Percentiles rank a stretch among this genome's conserved stretches.
Conservation (phyloP, 1,140 invertebrate genomes). For the Ylistrum balloti region DNA sequence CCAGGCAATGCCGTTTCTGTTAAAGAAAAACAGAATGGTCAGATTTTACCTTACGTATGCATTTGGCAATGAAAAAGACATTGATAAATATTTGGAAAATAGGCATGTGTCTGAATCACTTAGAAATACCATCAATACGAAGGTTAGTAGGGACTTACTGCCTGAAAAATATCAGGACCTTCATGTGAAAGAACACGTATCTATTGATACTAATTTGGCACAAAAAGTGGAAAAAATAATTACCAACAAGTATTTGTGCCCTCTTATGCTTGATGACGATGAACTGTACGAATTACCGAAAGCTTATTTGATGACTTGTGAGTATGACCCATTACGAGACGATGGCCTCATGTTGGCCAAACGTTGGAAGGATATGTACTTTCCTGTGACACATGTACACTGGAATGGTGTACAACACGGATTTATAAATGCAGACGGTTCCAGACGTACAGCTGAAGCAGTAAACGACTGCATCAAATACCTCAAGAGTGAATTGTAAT, state of each 20-base stretch:
- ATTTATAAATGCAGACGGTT: not conserved
- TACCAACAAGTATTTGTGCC: slow-evolving; percentile 45
- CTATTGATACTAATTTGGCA: not conserved
- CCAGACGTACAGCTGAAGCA: not conserved
- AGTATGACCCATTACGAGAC: slow-evolving; percentile 54
- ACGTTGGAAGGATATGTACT: slow-evolving; percentile 33
- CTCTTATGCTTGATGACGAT: slow-evolving; percentile 52
- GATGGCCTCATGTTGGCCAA: slow-evolving; percentile 50
- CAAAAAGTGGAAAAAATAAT: not conserved
- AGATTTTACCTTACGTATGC: slow-evolving; percentile 49
- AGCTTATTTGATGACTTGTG: slow-evolving; percentile 52
- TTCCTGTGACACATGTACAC: slow-evolving; percentile 27
- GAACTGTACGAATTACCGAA: slow-evolving; percentile 50
- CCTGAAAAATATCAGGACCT: slow-evolving; percentile 41
- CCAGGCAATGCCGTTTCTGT: not conserved
- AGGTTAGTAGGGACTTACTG: not conserved
- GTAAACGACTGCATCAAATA: not conserved
- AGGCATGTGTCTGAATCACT: slow-evolving; percentile 41
- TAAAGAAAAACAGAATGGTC: slow-evolving; percentile 44
- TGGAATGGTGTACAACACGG: slow-evolving; percentile 55
- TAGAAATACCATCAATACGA: not conserved
- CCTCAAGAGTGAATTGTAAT: not conserved
- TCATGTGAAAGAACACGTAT: not conserved
- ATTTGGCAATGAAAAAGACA: slow-evolving; percentile 44
- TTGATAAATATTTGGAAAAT: not conserved